Percentiles rank a stretch among this genome's conserved stretches.
These are phyloP conservation scores for Nematopogon swammerdamellus DNA, from an alignment of 2,888 invertebrate species.

Conservation along the genomic window DNA sequence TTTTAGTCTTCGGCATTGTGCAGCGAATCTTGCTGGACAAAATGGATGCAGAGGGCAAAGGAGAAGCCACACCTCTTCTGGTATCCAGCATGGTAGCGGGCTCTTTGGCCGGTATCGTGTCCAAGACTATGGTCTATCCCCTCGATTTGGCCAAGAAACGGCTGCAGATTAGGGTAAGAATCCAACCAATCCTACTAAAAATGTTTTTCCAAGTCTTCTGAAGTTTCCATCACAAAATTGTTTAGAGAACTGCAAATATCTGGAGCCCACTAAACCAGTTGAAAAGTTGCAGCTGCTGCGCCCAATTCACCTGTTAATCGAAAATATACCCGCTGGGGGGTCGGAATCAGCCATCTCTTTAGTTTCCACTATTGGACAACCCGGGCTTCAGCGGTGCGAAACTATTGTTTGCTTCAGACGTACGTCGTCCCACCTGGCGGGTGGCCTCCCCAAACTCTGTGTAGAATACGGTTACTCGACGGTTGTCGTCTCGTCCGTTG, in stretches of 20 bases:
- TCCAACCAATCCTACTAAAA: conserved; percentile 2
- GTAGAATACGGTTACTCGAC: too few relatives aligned
- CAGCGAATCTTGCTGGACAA: conserved; percentile 23
- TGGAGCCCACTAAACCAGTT: conserved; percentile 1
- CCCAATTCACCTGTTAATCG: background rate
- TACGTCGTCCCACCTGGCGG: too few relatives aligned
- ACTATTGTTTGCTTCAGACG: too few relatives aligned
- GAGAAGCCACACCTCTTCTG: conserved; percentile 16
- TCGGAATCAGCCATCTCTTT: too few relatives aligned
- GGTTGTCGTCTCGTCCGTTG: too few relatives aligned
- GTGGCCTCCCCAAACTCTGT: too few relatives aligned
- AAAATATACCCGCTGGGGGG: too few relatives aligned
- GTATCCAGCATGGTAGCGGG: conserved; percentile 54
- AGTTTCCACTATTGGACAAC: too few relatives aligned
- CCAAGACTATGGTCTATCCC: conserved; percentile 82
- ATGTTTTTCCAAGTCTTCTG: conserved; percentile 6
- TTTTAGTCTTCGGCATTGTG: conserved; percentile 27
- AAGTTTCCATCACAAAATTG: conserved; percentile 7
- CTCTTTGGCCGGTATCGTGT: conserved; percentile 67
- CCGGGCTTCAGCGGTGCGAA: too few relatives aligned
- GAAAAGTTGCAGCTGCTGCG: conserved; percentile 2
- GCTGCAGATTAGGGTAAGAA: conserved; percentile 71
- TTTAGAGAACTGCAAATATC: conserved; percentile 3
- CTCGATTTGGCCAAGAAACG: conserved; percentile 83
- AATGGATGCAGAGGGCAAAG: conserved; percentile 5